These are phyloP conservation scores for Cecropterus lyciades DNA, from an alignment of 1,140 invertebrate species.

Conservation along the genomic window DNA sequence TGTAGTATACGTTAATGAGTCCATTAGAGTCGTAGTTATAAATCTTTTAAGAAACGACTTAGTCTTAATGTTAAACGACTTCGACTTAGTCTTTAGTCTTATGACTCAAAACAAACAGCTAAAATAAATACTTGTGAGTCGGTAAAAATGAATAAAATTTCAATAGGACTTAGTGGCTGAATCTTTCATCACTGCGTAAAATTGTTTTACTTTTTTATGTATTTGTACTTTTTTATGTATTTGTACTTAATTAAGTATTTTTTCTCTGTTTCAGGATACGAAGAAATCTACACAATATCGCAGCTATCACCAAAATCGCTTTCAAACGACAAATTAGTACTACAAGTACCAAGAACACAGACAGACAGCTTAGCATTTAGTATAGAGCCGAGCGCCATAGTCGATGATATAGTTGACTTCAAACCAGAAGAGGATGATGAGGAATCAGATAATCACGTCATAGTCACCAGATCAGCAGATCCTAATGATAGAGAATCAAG, in stretches of 20 bases:
- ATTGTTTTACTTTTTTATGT: no score
- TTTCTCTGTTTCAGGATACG: conserved; percentile 75
- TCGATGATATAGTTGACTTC: conserved; percentile 56
- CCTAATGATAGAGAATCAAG: conserved; percentile 67
- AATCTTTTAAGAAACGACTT: no score
- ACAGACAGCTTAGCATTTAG: conserved; percentile 69
- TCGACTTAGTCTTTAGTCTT: no score
- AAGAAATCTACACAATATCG: conserved; percentile 84
- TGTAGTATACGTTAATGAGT: no score
- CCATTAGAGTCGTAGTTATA: no score
- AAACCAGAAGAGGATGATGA: conserved; percentile 60
- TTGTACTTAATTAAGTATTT: conserved; percentile 4
- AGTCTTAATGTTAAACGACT: no score
- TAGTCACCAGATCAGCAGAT: conserved; percentile 72
- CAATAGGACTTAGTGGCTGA: no score
- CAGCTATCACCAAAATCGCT: conserved; percentile 85
- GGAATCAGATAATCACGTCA: conserved; percentile 58
- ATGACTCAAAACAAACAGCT: no score
- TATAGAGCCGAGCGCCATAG: conserved; percentile 74
- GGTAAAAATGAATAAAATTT: no score
- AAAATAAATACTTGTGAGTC: no score
- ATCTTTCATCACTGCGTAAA: no score
- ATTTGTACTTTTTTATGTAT: neutral
- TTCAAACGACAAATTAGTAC: conserved; percentile 45
- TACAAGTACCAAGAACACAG: conserved; percentile 58